phyloP scores from a whole-genome alignment of 1,140 invertebrate genomes.

The Andricus grossulariae region DNA sequence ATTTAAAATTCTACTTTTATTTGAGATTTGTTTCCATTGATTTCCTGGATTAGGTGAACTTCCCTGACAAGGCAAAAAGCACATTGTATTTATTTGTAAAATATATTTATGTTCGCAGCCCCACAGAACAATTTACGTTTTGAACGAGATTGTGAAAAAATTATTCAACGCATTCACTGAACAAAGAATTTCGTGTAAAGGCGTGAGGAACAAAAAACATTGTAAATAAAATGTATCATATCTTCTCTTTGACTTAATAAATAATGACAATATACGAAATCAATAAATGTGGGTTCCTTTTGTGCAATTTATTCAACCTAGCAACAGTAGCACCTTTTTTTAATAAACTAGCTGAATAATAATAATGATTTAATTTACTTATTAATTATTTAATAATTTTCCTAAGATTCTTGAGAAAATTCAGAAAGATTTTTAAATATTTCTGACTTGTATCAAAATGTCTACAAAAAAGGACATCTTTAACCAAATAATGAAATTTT shows the following conservation, averaged over 20 bases:
- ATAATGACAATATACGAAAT: constrained; percentile 69
- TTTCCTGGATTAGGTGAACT: neutral
- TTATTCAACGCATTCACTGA: neutral
- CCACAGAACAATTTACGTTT: neutral
- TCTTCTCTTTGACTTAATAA: constrained; percentile 69
- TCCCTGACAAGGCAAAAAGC: neutral
- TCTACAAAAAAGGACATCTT: too few species aligned
- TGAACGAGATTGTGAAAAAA: neutral
- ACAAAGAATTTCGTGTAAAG: constrained; percentile 18
- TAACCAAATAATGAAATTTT: too few species aligned
- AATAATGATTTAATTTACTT: too few species aligned
- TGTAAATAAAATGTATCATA: constrained; percentile 72
- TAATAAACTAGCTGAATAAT: too few species aligned
- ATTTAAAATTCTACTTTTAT: neutral
- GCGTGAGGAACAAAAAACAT: constrained; percentile 30
- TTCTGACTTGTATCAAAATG: too few species aligned
- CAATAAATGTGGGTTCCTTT: neutral
- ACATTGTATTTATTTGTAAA: constrained; percentile 22
- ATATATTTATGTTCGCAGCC: neutral
- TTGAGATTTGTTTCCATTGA: neutral
- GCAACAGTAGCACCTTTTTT: too few species aligned
- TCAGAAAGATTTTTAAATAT: too few species aligned
- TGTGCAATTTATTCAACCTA: constrained; percentile 8
- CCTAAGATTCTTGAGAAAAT: too few species aligned
- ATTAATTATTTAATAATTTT: too few species aligned